Evolutionary conservation across 2,888 invertebrate species (phyloP).

Genomic region (Pollenia amentaria): DNA sequence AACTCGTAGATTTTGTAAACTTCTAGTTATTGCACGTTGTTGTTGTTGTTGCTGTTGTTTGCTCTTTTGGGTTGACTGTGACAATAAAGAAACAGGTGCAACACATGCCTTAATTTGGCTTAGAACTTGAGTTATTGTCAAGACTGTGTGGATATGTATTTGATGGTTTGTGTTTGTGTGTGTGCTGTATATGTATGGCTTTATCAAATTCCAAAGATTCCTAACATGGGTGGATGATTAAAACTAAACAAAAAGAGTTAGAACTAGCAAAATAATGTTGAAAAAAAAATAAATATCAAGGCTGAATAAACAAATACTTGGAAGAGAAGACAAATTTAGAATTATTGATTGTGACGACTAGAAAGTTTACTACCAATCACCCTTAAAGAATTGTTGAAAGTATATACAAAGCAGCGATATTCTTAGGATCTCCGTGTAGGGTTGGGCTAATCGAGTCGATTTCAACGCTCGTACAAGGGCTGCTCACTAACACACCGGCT

Average conservation of each 20-base stretch:
- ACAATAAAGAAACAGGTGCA: slow-evolving; percentile 71
- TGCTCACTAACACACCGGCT: no score
- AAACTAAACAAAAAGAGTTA: slow-evolving; percentile 46
- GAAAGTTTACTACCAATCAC: neutral
- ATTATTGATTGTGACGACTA: neutral
- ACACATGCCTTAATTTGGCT: slow-evolving; percentile 70
- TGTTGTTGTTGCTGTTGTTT: neutral
- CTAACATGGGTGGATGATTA: slow-evolving; percentile 74
- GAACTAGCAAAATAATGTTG: slow-evolving; percentile 29
- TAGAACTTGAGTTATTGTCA: slow-evolving; percentile 29
- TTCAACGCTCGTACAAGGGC: no score
- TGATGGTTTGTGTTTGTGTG: slow-evolving; percentile 5
- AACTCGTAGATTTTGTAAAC: slow-evolving; percentile 54
- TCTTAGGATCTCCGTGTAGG: no score
- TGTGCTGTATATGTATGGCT: slow-evolving; percentile 23
- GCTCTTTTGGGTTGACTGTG: slow-evolving; percentile 16
- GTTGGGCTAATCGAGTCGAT: no score
- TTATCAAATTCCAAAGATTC: slow-evolving; percentile 73
- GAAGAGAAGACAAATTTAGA: neutral
- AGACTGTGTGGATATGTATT: slow-evolving; percentile 9
- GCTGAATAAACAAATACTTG: slow-evolving; percentile 20
- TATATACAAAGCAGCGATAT: no score
- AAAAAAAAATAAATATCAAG: slow-evolving; percentile 30
- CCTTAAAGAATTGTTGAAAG: no score
- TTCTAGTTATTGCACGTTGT: slow-evolving; percentile 56